Conservation (phyloP, 2,888 invertebrate genomes). For the Caenorhabditis sp. region DNA sequence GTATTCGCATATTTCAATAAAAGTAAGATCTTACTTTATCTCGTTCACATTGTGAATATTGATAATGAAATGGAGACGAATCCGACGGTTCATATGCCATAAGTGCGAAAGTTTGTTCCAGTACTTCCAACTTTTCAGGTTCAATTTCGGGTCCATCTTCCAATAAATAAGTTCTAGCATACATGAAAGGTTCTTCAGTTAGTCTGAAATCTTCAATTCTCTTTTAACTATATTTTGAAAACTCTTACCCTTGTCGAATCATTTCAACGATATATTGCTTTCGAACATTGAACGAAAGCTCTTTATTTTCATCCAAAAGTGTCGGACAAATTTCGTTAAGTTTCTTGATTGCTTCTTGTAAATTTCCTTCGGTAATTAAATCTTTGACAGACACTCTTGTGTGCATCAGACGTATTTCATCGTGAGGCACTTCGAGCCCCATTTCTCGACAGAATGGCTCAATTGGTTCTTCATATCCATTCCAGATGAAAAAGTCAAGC, state of each 20-base stretch:
- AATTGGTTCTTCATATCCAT: slow-evolving; percentile 18
- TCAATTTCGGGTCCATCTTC: slow-evolving; percentile 5
- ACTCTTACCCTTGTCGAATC: slow-evolving; percentile 10
- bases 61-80: slow-evolving; percentile 7
- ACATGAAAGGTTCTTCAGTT: slow-evolving; percentile 14
- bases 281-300: background rate
- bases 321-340: slow-evolving; percentile 8
- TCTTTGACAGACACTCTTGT: slow-evolving; percentile 12
- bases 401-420: slow-evolving; percentile 22
- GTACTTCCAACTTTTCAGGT: slow-evolving; percentile 15
- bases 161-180: slow-evolving; percentile 22
- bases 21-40: slow-evolving; percentile 8
- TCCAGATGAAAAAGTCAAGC: slow-evolving; percentile 24
- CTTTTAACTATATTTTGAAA: background rate
- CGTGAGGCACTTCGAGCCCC: slow-evolving; percentile 6
- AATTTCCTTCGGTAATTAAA: slow-evolving; percentile 21
- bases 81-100: slow-evolving; percentile 21
- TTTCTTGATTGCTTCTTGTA: slow-evolving; percentile 16
- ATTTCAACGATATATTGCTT: slow-evolving; percentile 35
- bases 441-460: slow-evolving; percentile 26
- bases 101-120: slow-evolving; percentile 30
- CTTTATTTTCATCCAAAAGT: slow-evolving; percentile 8
- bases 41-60: slow-evolving; percentile 16
- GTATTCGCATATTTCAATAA: background rate
- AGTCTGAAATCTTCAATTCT: background rate